Evolutionary conservation across 2,797 vertebrate genomes (phyloP).

Genomic region (Cephalopachus bancanus): DNA sequence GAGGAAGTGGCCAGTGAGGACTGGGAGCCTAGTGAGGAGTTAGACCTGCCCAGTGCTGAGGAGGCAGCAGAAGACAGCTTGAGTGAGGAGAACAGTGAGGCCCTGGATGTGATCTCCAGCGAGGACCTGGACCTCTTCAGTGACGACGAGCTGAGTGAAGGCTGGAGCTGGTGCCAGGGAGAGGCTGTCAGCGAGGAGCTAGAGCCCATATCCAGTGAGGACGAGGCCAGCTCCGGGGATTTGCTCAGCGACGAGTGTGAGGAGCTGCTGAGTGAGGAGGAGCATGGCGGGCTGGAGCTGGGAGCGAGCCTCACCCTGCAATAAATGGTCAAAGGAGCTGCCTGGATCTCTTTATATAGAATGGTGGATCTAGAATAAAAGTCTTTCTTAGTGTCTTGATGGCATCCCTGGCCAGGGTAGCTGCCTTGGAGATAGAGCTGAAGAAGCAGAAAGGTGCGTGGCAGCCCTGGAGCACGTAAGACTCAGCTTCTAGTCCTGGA

Average conservation of each 20-base stretch:
- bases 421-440: neutral
- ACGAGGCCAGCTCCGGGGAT: constrained; percentile 54
- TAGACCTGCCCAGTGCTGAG: constrained; percentile 73
- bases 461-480: neutral
- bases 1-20: constrained; percentile 71
- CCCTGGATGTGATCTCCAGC: constrained; percentile 71
- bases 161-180: constrained; percentile 54
- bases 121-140: constrained; percentile 78
- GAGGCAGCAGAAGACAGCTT: constrained; percentile 20
- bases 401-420: neutral
- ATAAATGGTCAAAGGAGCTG: neutral
- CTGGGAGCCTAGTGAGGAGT: constrained; percentile 80
- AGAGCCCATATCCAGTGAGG: constrained; percentile 69
- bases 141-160: constrained; percentile 71
- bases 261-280: constrained; percentile 76
- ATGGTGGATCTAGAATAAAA: constrained; percentile 16
- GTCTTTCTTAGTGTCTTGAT: neutral
- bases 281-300: neutral
- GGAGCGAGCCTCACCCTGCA: neutral
- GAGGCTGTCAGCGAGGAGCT: constrained; percentile 66
- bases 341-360: neutral
- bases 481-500: no score
- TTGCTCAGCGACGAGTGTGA: constrained; percentile 68
- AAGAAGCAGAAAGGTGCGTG: neutral
- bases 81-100: constrained; percentile 71